These are phyloP conservation scores for Globodera rostochiensis DNA, from an alignment of 1,140 invertebrate species.

Conservation along the genomic window DNA sequence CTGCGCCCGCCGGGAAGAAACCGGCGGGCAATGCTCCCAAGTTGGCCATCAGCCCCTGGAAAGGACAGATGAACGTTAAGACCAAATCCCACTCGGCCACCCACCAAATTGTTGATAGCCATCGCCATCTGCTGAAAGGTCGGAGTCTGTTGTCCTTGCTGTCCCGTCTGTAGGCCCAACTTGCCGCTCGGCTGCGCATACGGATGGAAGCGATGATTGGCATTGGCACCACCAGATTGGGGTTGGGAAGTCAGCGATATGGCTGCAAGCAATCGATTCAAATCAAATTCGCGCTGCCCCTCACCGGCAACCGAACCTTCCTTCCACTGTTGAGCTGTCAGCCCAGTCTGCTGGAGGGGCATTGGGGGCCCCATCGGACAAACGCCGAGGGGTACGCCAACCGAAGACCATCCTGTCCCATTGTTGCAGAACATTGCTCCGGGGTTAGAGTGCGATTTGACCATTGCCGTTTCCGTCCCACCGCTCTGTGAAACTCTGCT, in stretches of 20 bases:
- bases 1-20: neutral
- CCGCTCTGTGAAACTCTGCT: neutral
- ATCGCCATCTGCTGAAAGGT: constrained; percentile 22
- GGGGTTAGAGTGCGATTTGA: constrained; percentile 6
- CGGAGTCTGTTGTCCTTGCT: neutral
- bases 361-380: neutral
- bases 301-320: neutral
- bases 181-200: constrained; percentile 22
- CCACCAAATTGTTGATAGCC: constrained; percentile 12
- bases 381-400: neutral
- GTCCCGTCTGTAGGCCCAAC: neutral
- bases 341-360: neutral
- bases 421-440: constrained; percentile 6
- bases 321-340: neutral
- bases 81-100: neutral
- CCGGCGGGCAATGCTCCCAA: neutral
- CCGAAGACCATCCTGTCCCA: neutral
- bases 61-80: neutral
- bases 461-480: neutral
- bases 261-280: neutral
- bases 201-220: constrained; percentile 24
- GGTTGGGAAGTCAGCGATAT: neutral
- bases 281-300: neutral
- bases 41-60: constrained; percentile 20
- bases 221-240: neutral